Evolutionary conservation across 1,140 invertebrate species (phyloP).

Genomic region (Gonioctena quinquepunctata): DNA sequence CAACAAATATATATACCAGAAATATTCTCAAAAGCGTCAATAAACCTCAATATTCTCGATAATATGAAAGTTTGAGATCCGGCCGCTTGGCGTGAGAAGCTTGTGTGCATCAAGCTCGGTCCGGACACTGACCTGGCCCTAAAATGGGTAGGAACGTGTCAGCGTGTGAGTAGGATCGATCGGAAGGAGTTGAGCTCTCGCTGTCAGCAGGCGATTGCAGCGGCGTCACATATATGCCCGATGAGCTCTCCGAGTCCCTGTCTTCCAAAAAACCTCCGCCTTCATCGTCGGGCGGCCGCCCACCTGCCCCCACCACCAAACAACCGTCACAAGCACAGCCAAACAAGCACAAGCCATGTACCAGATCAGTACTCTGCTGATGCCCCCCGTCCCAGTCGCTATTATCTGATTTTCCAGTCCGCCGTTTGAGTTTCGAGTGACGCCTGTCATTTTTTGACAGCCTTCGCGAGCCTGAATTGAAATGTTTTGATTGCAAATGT

Average conservation of each 20-base stretch:
- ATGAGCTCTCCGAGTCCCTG: conserved; percentile 27
- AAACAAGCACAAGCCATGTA: conserved; percentile 42
- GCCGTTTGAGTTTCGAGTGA: not conserved
- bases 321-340: conserved; percentile 47
- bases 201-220: conserved; percentile 36
- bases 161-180: conserved; percentile 25
- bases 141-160: conserved; percentile 38
- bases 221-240: conserved; percentile 36
- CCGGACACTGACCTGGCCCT: conserved; percentile 53
- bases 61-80: conserved; percentile 11
- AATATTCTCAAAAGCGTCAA: not conserved
- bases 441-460: not conserved
- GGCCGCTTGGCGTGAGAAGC: conserved; percentile 28
- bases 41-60: not conserved
- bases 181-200: conserved; percentile 31
- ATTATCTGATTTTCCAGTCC: not conserved
- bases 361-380: conserved; percentile 13
- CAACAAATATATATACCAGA: no score
- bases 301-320: conserved; percentile 43
- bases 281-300: conserved; percentile 40
- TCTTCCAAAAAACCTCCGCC: conserved; percentile 13
- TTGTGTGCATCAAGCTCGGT: conserved; percentile 36
- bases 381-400: conserved; percentile 14
- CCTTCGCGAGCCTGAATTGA: not conserved
- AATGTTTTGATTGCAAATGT: conserved; percentile 2